These are phyloP conservation scores for Boloria euphrosyne DNA, from an alignment of 2,888 invertebrate genomes.

Conservation along the genomic window DNA sequence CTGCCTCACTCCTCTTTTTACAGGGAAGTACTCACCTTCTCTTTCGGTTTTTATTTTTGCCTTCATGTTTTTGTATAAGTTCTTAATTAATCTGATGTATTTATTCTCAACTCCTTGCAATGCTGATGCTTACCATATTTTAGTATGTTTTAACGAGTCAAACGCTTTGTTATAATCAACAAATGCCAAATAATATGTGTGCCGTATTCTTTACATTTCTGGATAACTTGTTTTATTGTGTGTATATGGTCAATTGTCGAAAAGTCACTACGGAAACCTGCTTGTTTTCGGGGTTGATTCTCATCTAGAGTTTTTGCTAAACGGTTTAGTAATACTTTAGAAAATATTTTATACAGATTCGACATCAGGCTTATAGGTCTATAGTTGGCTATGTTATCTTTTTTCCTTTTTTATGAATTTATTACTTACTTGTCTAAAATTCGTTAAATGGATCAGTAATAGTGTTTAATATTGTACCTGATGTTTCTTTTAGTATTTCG, in stretches of 20 bases:
- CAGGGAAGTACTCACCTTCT: too few species aligned
- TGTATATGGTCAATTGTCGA: background rate
- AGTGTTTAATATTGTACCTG: too few species aligned
- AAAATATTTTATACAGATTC: too few species aligned
- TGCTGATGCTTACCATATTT: conserved; percentile 7
- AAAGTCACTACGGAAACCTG: background rate
- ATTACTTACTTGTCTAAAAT: too few species aligned
- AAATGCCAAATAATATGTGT: background rate
- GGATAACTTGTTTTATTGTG: background rate
- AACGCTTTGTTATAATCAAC: background rate
- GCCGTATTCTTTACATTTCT: conserved; percentile 1
- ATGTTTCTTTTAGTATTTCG: too few species aligned
- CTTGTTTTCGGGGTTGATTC: background rate
- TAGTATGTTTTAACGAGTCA: conserved; percentile 13
- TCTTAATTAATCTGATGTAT: background rate
- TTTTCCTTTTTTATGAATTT: too few species aligned
- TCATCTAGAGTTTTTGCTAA: background rate
- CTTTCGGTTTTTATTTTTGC: background rate
- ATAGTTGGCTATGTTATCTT: too few species aligned
- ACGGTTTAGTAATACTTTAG: background rate
- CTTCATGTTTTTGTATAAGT: background rate
- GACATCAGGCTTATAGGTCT: too few species aligned
- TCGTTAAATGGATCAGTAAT: too few species aligned
- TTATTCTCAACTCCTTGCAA: background rate
- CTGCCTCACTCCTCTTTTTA: too few species aligned